Evolutionary conservation across 2,888 invertebrate species (phyloP).

Genomic region (Drosophila subsilvestris): DNA sequence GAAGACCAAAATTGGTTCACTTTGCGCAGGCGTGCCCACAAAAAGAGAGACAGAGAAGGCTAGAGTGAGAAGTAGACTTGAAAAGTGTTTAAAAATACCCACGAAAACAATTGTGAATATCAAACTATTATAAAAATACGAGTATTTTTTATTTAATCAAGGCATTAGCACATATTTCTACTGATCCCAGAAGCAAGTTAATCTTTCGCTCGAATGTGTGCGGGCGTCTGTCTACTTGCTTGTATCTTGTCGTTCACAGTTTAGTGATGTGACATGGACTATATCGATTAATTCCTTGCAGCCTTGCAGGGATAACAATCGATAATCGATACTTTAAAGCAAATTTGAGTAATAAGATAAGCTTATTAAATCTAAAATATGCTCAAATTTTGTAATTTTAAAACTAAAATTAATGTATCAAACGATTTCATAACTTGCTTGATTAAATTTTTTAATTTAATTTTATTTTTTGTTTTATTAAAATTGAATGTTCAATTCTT

Average conservation of each 20-base stretch:
- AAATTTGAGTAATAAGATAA: no score
- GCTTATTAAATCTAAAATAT: no score
- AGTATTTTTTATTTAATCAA: constrained; percentile 54
- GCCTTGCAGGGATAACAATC: no score
- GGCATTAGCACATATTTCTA: constrained; percentile 59
- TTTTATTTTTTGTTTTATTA: no score
- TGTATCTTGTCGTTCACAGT: background rate
- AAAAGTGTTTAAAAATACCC: constrained; percentile 49
- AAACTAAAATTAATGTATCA: no score
- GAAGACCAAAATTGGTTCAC: constrained; percentile 54
- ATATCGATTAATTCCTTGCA: no score
- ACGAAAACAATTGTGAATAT: constrained; percentile 44
- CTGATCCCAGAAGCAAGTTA: constrained; percentile 1
- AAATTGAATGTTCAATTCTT: no score
- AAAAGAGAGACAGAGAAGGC: constrained; percentile 19
- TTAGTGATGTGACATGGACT: background rate
- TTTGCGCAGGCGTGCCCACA: constrained; percentile 63
- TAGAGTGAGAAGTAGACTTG: background rate
- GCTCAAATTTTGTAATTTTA: no score
- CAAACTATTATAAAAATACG: constrained; percentile 43
- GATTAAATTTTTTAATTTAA: no score
- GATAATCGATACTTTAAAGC: background rate
- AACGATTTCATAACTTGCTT: no score
- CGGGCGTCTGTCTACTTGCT: constrained; percentile 35
- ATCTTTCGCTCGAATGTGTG: constrained; percentile 8